Percentiles rank a stretch among this genome's conserved stretches.
These are phyloP conservation scores for Pelecanus crispus DNA, from an alignment of 2,113 vertebrate genomes.

Conservation along the genomic window DNA sequence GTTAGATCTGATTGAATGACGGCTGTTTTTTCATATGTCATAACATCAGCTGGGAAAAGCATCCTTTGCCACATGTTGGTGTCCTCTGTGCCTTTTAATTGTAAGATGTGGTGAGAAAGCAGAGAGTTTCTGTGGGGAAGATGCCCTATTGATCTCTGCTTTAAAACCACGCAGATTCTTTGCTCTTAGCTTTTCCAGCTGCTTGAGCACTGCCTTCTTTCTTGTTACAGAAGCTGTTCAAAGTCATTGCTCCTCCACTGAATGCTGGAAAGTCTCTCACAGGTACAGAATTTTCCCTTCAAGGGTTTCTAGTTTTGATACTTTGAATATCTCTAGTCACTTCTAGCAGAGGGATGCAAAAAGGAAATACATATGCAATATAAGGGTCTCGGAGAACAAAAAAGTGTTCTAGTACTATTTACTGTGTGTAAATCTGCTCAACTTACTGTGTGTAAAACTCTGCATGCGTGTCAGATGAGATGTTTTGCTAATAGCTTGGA, in stretches of 20 bases:
- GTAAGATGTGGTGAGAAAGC: not conserved
- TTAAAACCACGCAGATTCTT: not conserved
- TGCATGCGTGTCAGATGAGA: not conserved
- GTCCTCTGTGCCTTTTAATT: not conserved
- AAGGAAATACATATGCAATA: not conserved
- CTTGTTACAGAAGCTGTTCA: conserved; percentile 91
- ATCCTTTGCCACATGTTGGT: not conserved
- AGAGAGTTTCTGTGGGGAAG: not conserved
- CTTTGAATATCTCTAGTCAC: not conserved
- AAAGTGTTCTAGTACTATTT: not conserved
- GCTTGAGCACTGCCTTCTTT: not conserved
- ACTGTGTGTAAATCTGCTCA: not conserved
- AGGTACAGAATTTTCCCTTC: conserved; percentile 71
- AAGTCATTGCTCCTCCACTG: conserved; percentile 86
- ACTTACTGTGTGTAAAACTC: not conserved
- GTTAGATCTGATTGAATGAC: not conserved
- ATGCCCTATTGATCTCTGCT: not conserved
- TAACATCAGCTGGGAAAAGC: not conserved
- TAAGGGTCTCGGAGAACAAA: not conserved
- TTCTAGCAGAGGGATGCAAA: not conserved
- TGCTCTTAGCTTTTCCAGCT: not conserved
- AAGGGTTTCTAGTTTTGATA: not conserved
- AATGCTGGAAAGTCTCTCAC: conserved; percentile 85
- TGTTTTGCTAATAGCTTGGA: not conserved
- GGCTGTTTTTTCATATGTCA: not conserved